Conservation (phyloP, 1,140 invertebrate genomes). For the Drosophila ficusphila region DNA sequence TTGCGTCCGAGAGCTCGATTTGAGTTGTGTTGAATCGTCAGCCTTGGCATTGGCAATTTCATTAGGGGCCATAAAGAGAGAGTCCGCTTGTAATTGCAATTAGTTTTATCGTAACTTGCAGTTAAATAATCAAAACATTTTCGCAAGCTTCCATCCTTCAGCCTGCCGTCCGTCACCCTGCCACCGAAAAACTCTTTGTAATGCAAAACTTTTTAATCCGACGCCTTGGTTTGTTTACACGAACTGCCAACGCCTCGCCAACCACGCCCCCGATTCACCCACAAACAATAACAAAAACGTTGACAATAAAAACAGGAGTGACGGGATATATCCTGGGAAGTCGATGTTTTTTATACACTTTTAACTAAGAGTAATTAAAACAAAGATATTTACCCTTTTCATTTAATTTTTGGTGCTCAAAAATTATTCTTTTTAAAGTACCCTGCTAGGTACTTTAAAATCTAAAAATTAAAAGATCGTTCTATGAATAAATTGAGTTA, state of each 20-base stretch:
- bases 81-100: conserved; percentile 61
- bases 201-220: conserved; percentile 75
- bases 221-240: conserved; percentile 78
- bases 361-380: too few species aligned
- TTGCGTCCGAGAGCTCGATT: conserved; percentile 39
- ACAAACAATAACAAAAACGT: conserved; percentile 40
- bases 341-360: conserved; percentile 14
- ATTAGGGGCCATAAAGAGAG: conserved; percentile 33
- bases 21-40: conserved; percentile 35
- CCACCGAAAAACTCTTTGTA: conserved; percentile 52
- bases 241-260: conserved; percentile 47
- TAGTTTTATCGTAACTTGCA: conserved; percentile 65
- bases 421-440: too few species aligned
- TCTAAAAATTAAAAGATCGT: too few species aligned
- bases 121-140: conserved; percentile 75
- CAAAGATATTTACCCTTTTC: too few species aligned
- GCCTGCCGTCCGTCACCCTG: neutral
- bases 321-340: conserved; percentile 10
- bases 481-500: too few species aligned
- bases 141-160: conserved; percentile 49
- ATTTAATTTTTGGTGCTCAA: too few species aligned
- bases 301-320: conserved; percentile 36
- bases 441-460: too few species aligned
- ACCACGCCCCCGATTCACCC: conserved; percentile 7
- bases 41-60: conserved; percentile 46